Base-by-base conservation (phyloP, 2,113 vertebrate genomes). In the Salvelinus sp. region DNA sequence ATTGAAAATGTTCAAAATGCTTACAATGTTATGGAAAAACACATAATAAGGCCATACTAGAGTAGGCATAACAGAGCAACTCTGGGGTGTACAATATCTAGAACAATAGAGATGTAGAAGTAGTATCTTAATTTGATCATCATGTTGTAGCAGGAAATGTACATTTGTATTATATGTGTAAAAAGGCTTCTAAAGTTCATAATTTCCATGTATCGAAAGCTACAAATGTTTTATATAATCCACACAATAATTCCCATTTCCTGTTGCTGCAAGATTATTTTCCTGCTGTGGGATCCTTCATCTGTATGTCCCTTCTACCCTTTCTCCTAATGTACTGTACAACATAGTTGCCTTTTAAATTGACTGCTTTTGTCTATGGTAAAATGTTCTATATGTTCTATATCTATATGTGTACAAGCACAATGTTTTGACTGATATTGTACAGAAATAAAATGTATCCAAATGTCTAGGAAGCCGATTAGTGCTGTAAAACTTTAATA, bases 1-100 rank as follows among this genome's bases (percentile, higher is more conserved):
- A 90, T 82, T 79, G 74, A 77, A 89, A 85, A 86, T 80, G 79
- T 78, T 85, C 74, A 76, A 79, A 87, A 86, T 79, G 80, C 73
- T 73, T 75, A 84, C 84, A 79, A 71, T 84, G 85, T 84, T 72
- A 78, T 67, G 62, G 70, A 75, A 78, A 64, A 74, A 68, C 77
- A 72, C 75, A 85, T 80, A 86, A 89, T 82, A 77, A 79, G 79
- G 66, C 73, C 58, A 81, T 80, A 82, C 76, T 76, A 16, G 57
- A 70, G 33, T 65, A 38, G 48, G 58, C 79, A 71, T 81, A 79
- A 82, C 58, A 65, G 50, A 64, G 68, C 57, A 78, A 67, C 66
- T 86, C 47, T 78, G 83, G 86, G 86, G 81, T 78, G 80, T 18
- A 22, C 83, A 83, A 87, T 84, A 87, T 85, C 76, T 77, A 73